phyloP scores from a whole-genome alignment of 1,140 invertebrate genomes.

The Sesamia nonagrioides region DNA sequence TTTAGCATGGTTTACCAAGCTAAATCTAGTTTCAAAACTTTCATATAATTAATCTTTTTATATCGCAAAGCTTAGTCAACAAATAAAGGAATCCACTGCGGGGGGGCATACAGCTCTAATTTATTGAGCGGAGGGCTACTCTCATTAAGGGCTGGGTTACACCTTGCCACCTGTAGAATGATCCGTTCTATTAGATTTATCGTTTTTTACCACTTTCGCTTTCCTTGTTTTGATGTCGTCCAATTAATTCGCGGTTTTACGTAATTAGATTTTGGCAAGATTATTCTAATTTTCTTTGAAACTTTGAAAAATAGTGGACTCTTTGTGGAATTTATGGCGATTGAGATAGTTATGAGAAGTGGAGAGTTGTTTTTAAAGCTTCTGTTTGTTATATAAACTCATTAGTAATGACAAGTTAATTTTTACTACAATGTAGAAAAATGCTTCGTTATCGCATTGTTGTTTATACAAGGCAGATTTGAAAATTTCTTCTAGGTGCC shows the following conservation, averaged over 20 bases:
- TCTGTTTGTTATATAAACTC: no score
- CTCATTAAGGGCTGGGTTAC: constrained; percentile 63
- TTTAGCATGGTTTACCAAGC: no score
- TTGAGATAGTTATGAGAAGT: no score
- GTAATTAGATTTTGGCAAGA: not conserved
- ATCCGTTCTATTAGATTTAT: constrained; percentile 63
- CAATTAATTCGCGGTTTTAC: constrained; percentile 14
- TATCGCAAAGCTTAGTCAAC: constrained; percentile 2
- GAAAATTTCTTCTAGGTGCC: not conserved
- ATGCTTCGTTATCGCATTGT: no score
- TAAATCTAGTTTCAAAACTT: no score
- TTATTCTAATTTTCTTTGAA: not conserved
- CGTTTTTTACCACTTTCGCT: constrained; percentile 51
- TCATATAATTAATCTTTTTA: not conserved
- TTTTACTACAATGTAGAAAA: no score
- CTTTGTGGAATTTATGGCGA: not conserved
- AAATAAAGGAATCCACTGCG: constrained; percentile 41
- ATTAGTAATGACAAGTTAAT: no score
- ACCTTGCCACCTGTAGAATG: constrained; percentile 68
- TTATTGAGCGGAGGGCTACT: constrained; percentile 63
- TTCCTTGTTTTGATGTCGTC: constrained; percentile 34
- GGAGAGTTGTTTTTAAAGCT: no score
- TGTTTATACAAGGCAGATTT: not conserved
- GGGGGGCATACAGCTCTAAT: constrained; percentile 60
- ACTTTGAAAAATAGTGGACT: not conserved